Conservation (phyloP, 2,113 vertebrate species). For the Zonotrichia leucophrys region DNA sequence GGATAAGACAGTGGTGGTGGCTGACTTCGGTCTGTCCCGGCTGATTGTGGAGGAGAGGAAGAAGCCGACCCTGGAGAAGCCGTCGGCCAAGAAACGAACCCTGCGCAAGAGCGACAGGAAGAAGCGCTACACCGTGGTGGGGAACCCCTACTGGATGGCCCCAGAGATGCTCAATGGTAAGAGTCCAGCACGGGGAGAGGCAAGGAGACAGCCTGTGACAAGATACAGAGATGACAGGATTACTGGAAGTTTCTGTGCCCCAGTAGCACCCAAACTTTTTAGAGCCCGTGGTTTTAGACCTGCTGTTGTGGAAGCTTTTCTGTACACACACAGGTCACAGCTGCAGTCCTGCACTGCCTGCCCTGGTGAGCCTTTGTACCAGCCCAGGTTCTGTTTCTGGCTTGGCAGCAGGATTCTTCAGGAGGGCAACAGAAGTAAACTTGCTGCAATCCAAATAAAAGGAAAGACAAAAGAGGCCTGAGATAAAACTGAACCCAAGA, state of each 20-base stretch:
- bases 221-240: background rate
- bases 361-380: background rate
- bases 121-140: conserved; percentile 95
- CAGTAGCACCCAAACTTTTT: background rate
- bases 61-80: conserved; percentile 83
- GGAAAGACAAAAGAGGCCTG: background rate
- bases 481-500: background rate
- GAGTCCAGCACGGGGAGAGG: background rate
- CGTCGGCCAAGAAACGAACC: conserved; percentile 84
- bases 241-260: background rate
- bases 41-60: conserved; percentile 92
- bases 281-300: background rate
- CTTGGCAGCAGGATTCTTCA: background rate
- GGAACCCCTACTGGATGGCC: conserved; percentile 99
- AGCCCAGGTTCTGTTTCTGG: background rate
- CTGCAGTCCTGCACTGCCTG: background rate
- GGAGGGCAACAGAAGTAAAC: background rate
- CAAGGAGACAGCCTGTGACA: background rate
- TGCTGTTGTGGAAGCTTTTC: background rate
- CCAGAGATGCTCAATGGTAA: conserved; percentile 98
- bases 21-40: conserved; percentile 92
- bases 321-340: background rate
- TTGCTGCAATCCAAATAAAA: background rate
- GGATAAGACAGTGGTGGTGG: conserved; percentile 96
- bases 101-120: conserved; percentile 88